phyloP scores from a whole-genome alignment of 2,888 invertebrate species.

The Epinotia brunnichana region DNA sequence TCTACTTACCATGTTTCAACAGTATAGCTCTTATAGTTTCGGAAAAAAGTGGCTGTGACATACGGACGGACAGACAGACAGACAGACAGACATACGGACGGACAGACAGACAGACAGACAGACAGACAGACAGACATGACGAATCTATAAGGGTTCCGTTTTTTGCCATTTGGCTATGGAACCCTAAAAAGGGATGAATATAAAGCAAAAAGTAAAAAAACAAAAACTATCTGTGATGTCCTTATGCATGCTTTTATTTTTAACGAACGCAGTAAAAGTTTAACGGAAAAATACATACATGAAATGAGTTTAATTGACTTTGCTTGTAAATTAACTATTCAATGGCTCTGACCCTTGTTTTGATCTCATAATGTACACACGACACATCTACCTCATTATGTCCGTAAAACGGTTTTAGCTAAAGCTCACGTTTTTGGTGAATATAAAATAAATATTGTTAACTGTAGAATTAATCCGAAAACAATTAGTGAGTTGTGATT shows the following conservation, averaged over 20 bases:
- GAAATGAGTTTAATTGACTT: constrained; percentile 75
- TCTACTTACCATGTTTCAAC: too few species aligned
- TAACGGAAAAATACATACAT: constrained; percentile 45
- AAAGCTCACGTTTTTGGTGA: constrained; percentile 67
- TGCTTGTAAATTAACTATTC: constrained; percentile 78
- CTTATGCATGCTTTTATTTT: neutral
- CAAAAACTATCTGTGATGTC: neutral
- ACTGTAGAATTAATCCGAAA: constrained; percentile 32
- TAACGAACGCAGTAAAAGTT: constrained; percentile 5
- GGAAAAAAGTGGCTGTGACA: too few species aligned
- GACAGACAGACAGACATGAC: too few species aligned
- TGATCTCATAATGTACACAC: constrained; percentile 74
- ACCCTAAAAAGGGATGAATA: too few species aligned
- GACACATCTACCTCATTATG: constrained; percentile 78
- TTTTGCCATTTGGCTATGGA: too few species aligned
- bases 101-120: too few species aligned
- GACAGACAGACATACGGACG: too few species aligned
- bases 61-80: too few species aligned
- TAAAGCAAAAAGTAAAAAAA: neutral
- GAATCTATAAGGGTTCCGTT: too few species aligned
- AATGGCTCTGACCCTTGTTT: constrained; percentile 73
- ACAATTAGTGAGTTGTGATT: constrained; percentile 31
- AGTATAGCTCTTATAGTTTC: too few species aligned
- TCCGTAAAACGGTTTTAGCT: constrained; percentile 66
- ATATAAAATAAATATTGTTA: constrained; percentile 40